phyloP scores from a whole-genome alignment of 2,113 vertebrate genomes.

The Willisornis vidua region DNA sequence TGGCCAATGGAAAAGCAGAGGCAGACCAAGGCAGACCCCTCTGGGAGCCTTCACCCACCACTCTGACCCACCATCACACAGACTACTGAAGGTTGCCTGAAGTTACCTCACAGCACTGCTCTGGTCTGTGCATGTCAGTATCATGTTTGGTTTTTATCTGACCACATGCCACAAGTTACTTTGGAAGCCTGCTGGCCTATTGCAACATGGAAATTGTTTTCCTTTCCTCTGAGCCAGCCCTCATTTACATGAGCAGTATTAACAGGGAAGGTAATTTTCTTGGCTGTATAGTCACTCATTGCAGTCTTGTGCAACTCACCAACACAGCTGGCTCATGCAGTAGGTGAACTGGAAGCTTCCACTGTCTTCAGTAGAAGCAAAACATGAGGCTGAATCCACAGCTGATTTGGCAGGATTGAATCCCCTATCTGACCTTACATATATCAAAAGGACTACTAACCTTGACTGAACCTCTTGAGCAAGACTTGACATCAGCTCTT shows the following conservation, averaged over 20 bases:
- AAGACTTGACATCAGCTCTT: not conserved
- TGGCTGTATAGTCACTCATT: not conserved
- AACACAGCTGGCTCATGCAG: not conserved
- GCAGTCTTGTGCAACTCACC: not conserved
- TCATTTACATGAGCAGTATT: not conserved
- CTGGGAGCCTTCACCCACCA: not conserved
- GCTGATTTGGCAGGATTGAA: not conserved
- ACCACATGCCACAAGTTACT: not conserved
- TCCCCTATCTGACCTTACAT: not conserved
- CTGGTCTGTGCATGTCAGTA: not conserved
- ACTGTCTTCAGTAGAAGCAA: not conserved
- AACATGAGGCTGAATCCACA: not conserved
- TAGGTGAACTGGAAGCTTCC: not conserved
- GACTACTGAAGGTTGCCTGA: not conserved
- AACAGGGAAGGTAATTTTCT: not conserved
- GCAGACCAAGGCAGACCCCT: not conserved
- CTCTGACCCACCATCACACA: not conserved
- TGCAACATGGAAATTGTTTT: not conserved
- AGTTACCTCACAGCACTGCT: not conserved
- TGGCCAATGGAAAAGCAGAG: not conserved
- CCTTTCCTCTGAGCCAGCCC: not conserved
- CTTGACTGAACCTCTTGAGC: not conserved
- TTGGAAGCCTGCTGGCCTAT: not conserved
- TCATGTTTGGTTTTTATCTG: not conserved
- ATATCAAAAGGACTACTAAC: not conserved